These are phyloP conservation scores for Paracanthobrama guichenoti DNA, from an alignment of 2,113 vertebrate genomes.

Conservation along the genomic window DNA sequence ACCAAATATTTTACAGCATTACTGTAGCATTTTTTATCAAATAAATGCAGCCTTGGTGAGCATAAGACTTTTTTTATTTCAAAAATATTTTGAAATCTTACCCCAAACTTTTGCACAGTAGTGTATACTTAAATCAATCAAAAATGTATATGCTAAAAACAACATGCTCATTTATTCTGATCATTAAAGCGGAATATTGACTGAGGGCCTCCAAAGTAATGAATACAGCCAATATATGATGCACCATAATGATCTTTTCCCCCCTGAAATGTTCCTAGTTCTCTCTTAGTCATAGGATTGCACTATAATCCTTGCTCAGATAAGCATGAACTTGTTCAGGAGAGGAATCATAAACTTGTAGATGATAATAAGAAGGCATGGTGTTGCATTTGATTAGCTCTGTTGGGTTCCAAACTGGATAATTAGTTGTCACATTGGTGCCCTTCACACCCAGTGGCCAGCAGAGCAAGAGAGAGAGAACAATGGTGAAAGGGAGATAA, in stretches of 20 bases:
- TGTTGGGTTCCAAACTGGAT: slow-evolving; percentile 61
- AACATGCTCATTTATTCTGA: not conserved
- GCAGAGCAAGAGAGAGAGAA: slow-evolving; percentile 31
- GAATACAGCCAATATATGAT: not conserved
- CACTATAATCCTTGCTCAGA: not conserved
- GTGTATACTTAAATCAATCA: no score
- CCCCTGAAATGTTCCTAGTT: not conserved
- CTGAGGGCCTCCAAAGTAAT: not conserved
- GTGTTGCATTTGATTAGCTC: slow-evolving; percentile 42
- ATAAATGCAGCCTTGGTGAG: not conserved
- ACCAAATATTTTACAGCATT: not conserved
- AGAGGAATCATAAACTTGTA: slow-evolving; percentile 34
- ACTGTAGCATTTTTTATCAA: not conserved
- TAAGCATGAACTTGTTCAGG: not conserved
- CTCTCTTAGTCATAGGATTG: not conserved
- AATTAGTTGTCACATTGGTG: slow-evolving; percentile 77
- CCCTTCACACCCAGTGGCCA: slow-evolving; percentile 71
- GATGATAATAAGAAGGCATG: not conserved
- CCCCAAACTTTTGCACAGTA: not conserved
- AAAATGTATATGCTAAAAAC: slow-evolving; percentile 4
- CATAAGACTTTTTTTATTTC: not conserved
- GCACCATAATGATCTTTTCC: not conserved
- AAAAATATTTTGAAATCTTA: not conserved
- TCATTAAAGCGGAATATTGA: not conserved
- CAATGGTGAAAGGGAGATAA: slow-evolving; percentile 54